Conservation (phyloP, 2,113 vertebrate genomes). For the Cacatua alba region DNA sequence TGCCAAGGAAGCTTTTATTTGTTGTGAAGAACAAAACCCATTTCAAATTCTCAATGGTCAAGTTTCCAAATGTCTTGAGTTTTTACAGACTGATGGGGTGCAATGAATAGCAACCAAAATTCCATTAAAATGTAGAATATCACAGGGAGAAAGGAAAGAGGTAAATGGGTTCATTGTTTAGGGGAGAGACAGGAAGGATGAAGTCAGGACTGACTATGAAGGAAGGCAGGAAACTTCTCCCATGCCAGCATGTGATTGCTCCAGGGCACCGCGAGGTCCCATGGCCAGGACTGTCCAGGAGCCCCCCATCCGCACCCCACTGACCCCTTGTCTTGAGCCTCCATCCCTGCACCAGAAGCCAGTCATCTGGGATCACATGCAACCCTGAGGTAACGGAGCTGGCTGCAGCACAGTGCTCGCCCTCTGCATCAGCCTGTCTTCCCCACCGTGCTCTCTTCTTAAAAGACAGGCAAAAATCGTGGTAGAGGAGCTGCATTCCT, state of each 20-base stretch:
- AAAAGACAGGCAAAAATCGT: neutral
- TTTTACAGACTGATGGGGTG: neutral
- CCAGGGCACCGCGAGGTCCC: rapidly evolving
- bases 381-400: neutral
- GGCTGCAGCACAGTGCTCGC: neutral
- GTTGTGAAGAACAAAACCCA: neutral
- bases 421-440: neutral
- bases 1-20: neutral
- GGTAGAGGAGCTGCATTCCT: slow-evolving; percentile 2
- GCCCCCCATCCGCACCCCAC: rapidly evolving
- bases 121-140: neutral
- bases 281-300: neutral
- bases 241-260: neutral
- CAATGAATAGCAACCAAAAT: neutral
- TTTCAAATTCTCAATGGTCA: neutral
- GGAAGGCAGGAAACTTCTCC: neutral
- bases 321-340: neutral
- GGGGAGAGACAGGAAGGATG: neutral
- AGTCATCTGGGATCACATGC: neutral
- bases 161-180: neutral
- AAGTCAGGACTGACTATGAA: rapidly evolving
- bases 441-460: neutral
- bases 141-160: neutral
- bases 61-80: neutral
- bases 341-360: neutral